Conservation (phyloP, 2,113 vertebrate species). For the Odontesthes bonariensis region DNA sequence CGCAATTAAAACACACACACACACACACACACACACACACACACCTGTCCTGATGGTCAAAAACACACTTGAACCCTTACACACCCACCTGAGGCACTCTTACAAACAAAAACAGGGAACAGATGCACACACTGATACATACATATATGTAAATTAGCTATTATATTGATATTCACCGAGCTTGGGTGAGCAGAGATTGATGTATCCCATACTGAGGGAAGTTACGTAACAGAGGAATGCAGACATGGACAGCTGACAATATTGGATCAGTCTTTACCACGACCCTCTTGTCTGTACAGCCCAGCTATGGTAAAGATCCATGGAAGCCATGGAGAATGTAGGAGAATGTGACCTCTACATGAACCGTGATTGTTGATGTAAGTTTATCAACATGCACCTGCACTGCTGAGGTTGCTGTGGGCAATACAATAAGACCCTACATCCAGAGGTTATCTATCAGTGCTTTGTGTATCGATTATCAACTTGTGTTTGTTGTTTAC, state of each 20-base stretch:
- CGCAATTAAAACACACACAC: conserved; percentile 10
- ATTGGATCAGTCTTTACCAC: conserved; percentile 82
- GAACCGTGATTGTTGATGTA: conserved; percentile 82
- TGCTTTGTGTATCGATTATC: conserved; percentile 58
- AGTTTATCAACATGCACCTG: conserved; percentile 82
- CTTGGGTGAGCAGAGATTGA: conserved; percentile 64
- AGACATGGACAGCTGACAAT: conserved; percentile 83
- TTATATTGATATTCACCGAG: conserved; percentile 55
- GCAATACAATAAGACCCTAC: conserved; percentile 71
- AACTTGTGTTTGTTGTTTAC: conserved; percentile 37
- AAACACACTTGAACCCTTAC: conserved; percentile 30
- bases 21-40: conserved; percentile 36
- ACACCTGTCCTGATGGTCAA: conserved; percentile 31
- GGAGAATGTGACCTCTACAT: conserved; percentile 80
- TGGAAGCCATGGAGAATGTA: conserved; percentile 79
- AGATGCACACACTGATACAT: conserved; percentile 37
- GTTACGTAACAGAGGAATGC: conserved; percentile 74
- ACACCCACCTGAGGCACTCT: conserved; percentile 36
- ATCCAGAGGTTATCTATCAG: conserved; percentile 61
- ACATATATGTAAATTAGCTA: conserved; percentile 42
- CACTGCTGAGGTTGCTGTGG: conserved; percentile 83
- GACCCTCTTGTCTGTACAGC: conserved; percentile 69
- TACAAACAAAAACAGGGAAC: conserved; percentile 37
- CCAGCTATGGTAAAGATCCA: conserved; percentile 84
- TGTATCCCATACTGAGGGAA: conserved; percentile 64